A percentile compares a stretch with the other conserved stretches of the same genome.
Evolutionary conservation across 2,888 invertebrate genomes (phyloP).

Genomic region (Liposcelis brunnea): DNA sequence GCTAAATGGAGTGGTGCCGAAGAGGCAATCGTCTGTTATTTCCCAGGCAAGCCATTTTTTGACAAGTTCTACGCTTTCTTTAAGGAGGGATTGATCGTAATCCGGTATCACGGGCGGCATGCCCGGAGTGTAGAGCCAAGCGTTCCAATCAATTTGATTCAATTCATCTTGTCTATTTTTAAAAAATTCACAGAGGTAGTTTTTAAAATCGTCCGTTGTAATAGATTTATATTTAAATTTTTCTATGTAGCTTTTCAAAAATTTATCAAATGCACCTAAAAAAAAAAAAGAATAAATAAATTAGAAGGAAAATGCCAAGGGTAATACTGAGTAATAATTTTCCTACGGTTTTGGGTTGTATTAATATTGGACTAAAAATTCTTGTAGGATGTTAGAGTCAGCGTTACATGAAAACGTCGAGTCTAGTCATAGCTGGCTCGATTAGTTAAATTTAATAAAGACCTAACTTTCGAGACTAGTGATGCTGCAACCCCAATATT

Average conservation of each 20-base stretch:
- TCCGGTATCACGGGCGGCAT: conserved; percentile 77
- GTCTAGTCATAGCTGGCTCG: too few relatives aligned
- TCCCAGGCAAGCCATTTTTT: conserved; percentile 36
- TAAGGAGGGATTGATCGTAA: conserved; percentile 50
- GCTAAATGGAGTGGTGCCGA: conserved; percentile 22
- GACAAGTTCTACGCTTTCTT: conserved; percentile 39
- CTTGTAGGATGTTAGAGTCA: too few relatives aligned
- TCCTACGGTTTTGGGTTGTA: too few relatives aligned
- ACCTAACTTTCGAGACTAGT: too few relatives aligned
- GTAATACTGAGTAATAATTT: too few relatives aligned
- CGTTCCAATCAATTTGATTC: conserved; percentile 59
- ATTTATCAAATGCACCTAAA: conserved; percentile 56
- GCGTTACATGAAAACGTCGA: too few relatives aligned
- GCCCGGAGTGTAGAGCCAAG: conserved; percentile 66
- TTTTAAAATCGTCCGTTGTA: conserved; percentile 63
- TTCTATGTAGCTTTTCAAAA: conserved; percentile 62
- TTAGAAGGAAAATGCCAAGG: too few relatives aligned
- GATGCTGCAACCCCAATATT: too few relatives aligned
- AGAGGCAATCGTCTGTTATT: conserved; percentile 25
- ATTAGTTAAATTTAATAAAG: too few relatives aligned
- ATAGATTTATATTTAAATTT: conserved; percentile 68
- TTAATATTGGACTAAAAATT: too few relatives aligned
- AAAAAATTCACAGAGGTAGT: conserved; percentile 53
- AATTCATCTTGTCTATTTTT: conserved; percentile 32
- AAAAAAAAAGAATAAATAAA: conserved; percentile 17